Base-by-base conservation (phyloP, 2,797 vertebrate species). In the Paguma larvata region DNA sequence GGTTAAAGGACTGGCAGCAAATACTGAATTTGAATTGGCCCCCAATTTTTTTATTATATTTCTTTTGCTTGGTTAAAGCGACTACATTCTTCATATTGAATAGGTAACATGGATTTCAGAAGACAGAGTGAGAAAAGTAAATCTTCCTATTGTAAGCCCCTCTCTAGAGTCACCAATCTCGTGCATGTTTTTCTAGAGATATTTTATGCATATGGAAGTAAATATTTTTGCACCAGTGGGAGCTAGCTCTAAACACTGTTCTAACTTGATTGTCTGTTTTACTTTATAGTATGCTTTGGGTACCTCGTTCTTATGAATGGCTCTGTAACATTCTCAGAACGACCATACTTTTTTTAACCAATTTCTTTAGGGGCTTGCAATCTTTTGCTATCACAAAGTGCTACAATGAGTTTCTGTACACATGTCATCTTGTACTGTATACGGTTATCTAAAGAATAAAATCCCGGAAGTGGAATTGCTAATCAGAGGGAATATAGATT, bases 251-350 rank as follows among this genome's bases (percentile, higher is more conserved):
- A 65, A 67, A 68, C 34, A 30, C 18, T n/a, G 0, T 87, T 75
- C 12, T 77, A 59, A 12, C 9, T 62, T 90, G 25, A 72, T 67
- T 77, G 72, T 53, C 62, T 51, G 41, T 83, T 78, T 92, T 51
- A 59, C 27, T 38, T 70, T 72, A 44, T 38, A 82, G 16, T 84
- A 6, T 87, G 46, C 59, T 93, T 67, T 84, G n/a, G 25, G n/a
- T 84, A 79, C 65, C 77, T 91, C 65, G 38, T 92, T 89, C 44
- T 92, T 85, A 77, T 63, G 89, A 90, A 51, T 44, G 77, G 11
- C 19, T 84, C 48, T 16, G 3, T 73, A n/a, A 38, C 48, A 86
- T 83, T 87, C 82, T 90, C 68, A 83, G n/a, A 72, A 78, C 63
- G 23, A 65, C 75, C 9, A 2, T 34, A 87, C 56, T 86, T 83